These are phyloP conservation scores for Neocrepidodera transversa DNA, from an alignment of 2,888 invertebrate genomes.

Conservation along the genomic window DNA sequence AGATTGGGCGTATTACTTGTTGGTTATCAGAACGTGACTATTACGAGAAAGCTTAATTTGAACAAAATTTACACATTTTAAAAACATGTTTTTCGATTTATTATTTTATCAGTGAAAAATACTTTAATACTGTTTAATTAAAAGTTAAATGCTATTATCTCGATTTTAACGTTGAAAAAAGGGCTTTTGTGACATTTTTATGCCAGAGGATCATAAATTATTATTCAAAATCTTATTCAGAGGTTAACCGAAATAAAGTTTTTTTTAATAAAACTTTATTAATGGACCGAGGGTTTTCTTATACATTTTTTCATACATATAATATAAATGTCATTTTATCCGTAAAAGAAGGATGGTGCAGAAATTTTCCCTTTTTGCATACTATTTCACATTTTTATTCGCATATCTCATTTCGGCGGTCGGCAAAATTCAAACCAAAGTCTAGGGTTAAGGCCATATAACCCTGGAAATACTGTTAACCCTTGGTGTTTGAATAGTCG, in stretches of 20 bases:
- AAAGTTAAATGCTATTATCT: too few species aligned
- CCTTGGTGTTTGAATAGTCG: slow-evolving; percentile 17
- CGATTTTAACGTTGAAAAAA: too few species aligned
- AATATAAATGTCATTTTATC: slow-evolving; percentile 24
- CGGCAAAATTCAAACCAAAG: background rate
- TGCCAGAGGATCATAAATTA: slow-evolving; percentile 4
- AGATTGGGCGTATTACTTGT: background rate
- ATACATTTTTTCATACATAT: slow-evolving; percentile 10
- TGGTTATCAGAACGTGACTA: background rate
- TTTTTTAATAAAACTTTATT: slow-evolving; percentile 25
- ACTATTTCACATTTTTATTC: slow-evolving; percentile 19
- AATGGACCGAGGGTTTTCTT: slow-evolving; percentile 10
- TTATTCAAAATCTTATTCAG: slow-evolving; percentile 2
- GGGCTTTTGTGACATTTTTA: too few species aligned
- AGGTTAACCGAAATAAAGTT: background rate
- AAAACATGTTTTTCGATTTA: too few species aligned
- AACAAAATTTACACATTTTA: too few species aligned
- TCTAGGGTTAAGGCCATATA: slow-evolving; percentile 2
- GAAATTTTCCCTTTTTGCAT: slow-evolving; percentile 22
- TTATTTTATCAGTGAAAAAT: too few species aligned
- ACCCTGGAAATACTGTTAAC: slow-evolving; percentile 7
- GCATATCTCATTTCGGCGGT: slow-evolving; percentile 6
- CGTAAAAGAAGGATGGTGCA: slow-evolving; percentile 10
- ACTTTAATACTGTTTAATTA: too few species aligned
- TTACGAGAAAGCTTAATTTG: background rate